These are phyloP conservation scores for Australoheros facetus DNA, from an alignment of 2,797 vertebrate genomes.

Conservation along the genomic window DNA sequence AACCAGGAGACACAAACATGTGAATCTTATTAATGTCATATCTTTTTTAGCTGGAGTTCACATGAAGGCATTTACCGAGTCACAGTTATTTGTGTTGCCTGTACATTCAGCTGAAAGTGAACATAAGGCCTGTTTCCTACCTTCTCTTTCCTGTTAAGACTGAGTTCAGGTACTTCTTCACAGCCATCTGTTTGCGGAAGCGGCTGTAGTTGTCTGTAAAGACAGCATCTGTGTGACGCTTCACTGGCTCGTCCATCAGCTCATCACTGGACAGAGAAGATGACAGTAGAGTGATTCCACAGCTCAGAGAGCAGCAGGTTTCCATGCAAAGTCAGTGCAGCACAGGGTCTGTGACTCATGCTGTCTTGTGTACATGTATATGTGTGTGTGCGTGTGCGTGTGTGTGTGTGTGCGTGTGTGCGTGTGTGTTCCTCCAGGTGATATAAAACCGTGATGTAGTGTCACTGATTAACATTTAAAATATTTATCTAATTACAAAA, in stretches of 20 bases:
- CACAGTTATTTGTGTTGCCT: not conserved
- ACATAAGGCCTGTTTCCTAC: conserved; percentile 63
- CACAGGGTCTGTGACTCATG: conserved; percentile 8
- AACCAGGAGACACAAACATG: too few species aligned
- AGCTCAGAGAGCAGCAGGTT: conserved; percentile 4
- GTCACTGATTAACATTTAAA: conserved; percentile 70
- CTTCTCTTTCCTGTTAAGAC: conserved; percentile 94
- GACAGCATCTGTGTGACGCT: conserved; percentile 95
- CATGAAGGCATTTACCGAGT: not conserved
- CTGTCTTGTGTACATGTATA: not conserved
- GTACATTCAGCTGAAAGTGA: not conserved
- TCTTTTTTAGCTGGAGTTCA: not conserved
- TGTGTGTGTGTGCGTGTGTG: not conserved
- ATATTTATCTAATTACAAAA: conserved; percentile 55
- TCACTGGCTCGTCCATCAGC: conserved; percentile 87
- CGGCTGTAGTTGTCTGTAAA: conserved; percentile 98
- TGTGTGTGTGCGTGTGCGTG: not conserved
- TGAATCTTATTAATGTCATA: too few species aligned
- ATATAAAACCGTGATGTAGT: conserved; percentile 12
- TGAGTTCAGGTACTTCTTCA: conserved; percentile 95
- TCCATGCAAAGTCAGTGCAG: not conserved
- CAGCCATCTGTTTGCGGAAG: conserved; percentile 95
- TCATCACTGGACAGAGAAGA: conserved; percentile 74
- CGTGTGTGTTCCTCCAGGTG: conserved; percentile 2
- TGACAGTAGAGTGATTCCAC: not conserved